These are phyloP conservation scores for Lagodon rhomboides DNA, from an alignment of 2,797 vertebrate genomes.

Conservation along the genomic window DNA sequence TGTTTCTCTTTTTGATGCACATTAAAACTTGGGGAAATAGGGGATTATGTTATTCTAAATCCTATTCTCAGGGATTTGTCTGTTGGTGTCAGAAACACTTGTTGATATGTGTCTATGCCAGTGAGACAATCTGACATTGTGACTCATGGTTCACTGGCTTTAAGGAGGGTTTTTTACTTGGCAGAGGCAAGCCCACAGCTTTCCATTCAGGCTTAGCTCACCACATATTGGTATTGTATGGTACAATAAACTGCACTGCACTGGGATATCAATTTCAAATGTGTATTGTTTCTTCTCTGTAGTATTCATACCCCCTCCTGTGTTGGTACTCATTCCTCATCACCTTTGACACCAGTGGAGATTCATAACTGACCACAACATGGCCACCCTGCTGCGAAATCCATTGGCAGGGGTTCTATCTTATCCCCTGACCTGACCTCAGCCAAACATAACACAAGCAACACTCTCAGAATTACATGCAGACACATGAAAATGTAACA, in stretches of 20 bases:
- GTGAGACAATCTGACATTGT: slow-evolving; percentile 16
- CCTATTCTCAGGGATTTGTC: not conserved
- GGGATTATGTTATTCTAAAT: not conserved
- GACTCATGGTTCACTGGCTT: slow-evolving; percentile 35
- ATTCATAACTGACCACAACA: slow-evolving; percentile 31
- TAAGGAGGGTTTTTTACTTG: slow-evolving; percentile 36
- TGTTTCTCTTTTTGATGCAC: not conserved
- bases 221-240: slow-evolving; percentile 24
- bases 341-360: slow-evolving; percentile 8
- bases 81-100: slow-evolving; percentile 12
- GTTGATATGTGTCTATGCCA: slow-evolving; percentile 16
- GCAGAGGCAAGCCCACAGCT: slow-evolving; percentile 21
- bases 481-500: slow-evolving; percentile 1
- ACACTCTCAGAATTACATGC: not conserved
- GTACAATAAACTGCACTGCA: slow-evolving; percentile 20
- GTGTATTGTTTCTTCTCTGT: slow-evolving; percentile 17
- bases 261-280: slow-evolving; percentile 10
- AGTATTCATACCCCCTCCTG: slow-evolving; percentile 1
- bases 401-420: not conserved
- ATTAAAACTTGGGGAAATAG: not conserved
- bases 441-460: not conserved
- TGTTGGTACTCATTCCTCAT: slow-evolving; percentile 28
- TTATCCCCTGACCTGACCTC: slow-evolving; percentile 19
- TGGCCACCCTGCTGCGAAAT: slow-evolving; percentile 20
- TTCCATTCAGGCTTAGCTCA: slow-evolving; percentile 22